A percentile compares a stretch with the other conserved stretches of the same genome.
These are phyloP conservation scores for Cyprinus carpio DNA, from an alignment of 2,113 vertebrate genomes.

Conservation along the genomic window DNA sequence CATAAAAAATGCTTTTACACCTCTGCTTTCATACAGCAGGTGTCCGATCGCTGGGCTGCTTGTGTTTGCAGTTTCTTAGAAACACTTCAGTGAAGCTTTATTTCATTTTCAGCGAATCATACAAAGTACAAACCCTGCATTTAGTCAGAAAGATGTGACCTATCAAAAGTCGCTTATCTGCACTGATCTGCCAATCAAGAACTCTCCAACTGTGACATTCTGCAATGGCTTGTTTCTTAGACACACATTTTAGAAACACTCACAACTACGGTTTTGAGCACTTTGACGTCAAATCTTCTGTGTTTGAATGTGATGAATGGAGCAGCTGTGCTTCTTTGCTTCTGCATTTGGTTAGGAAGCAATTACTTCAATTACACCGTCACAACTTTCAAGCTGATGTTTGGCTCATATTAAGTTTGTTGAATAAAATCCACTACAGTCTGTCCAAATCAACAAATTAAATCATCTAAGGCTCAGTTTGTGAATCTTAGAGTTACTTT, in stretches of 20 bases:
- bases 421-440: not conserved
- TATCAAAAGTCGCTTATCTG: not conserved
- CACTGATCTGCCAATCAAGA: not conserved
- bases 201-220: not conserved
- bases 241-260: not conserved
- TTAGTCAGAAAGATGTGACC: not conserved
- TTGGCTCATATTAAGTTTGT: not conserved
- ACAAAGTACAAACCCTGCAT: not conserved
- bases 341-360: slow-evolving; percentile 2
- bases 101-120: not conserved
- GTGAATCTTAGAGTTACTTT: not conserved
- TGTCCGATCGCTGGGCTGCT: not conserved
- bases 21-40: too few relatives aligned
- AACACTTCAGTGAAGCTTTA: not conserved
- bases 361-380: slow-evolving; percentile 11
- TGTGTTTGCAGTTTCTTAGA: not conserved
- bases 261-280: not conserved
- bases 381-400: not conserved
- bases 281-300: not conserved
- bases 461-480: not conserved
- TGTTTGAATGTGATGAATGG: not conserved
- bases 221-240: not conserved
- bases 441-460: slow-evolving; percentile 9
- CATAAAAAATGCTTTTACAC: slow-evolving; percentile 45
- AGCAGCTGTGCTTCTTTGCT: not conserved